Evolutionary conservation across 1,140 invertebrate species (phyloP).

Genomic region (Ylistrum balloti): DNA sequence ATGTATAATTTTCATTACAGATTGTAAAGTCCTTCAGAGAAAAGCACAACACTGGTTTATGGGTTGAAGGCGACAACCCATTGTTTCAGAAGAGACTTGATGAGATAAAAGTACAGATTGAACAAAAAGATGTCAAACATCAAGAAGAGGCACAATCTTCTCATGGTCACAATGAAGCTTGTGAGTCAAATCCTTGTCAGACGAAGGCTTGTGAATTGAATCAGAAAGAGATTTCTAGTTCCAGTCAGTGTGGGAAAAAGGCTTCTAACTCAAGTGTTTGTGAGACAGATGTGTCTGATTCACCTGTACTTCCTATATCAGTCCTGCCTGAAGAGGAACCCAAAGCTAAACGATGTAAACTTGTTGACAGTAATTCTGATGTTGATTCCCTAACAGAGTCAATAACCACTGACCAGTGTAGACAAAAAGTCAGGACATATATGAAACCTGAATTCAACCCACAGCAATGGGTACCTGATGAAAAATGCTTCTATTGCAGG

Average conservation of each 20-base stretch:
- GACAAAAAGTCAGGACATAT: background rate
- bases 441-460: constrained; percentile 85
- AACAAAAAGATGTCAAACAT: background rate
- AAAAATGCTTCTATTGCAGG: constrained; percentile 96
- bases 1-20: constrained; percentile 50
- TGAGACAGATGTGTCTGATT: background rate
- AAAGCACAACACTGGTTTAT: constrained; percentile 67
- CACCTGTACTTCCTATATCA: background rate
- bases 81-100: background rate
- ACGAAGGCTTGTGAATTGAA: background rate
- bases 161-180: background rate
- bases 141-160: background rate
- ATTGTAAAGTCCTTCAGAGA: constrained; percentile 59
- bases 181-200: background rate
- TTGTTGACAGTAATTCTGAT: background rate
- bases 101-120: background rate
- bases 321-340: background rate
- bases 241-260: too few relatives aligned
- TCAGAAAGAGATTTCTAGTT: background rate
- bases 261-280: background rate
- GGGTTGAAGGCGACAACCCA: constrained; percentile 56
- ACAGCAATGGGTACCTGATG: constrained; percentile 91
- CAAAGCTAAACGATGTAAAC: background rate
- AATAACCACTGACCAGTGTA: background rate
- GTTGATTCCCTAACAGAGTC: background rate